Conservation (phyloP, 2,797 vertebrate genomes). For the Thalassophryne amazonica region DNA sequence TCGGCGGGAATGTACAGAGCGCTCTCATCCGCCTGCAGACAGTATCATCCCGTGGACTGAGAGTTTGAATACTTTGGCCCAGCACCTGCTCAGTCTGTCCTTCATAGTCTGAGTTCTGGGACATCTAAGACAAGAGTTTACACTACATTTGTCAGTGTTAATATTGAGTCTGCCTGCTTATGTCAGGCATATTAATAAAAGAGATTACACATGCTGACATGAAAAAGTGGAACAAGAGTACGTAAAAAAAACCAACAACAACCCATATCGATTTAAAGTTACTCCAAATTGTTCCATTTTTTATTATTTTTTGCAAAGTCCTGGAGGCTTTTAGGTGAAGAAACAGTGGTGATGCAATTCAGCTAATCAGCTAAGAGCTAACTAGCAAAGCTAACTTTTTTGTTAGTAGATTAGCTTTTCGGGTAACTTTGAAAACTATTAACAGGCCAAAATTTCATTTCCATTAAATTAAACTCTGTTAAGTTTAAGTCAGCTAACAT, state of each 20-base stretch:
- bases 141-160: conserved; percentile 12
- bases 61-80: conserved; percentile 10
- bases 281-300: too few species aligned
- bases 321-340: too few species aligned
- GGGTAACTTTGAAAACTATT: too few species aligned
- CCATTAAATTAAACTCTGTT: too few species aligned
- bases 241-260: not conserved
- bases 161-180: conserved; percentile 1
- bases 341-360: too few species aligned
- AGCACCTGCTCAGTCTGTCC: conserved; percentile 21
- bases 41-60: not conserved
- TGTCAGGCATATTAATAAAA: conserved; percentile 15
- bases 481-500: too few species aligned
- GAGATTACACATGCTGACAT: conserved; percentile 20
- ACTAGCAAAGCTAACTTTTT: too few species aligned
- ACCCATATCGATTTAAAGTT: too few species aligned
- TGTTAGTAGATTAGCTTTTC: too few species aligned
- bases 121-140: conserved; percentile 8
- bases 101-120: conserved; percentile 43
- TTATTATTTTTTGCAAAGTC: too few species aligned
- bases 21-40: conserved; percentile 2
- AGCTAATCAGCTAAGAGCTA: too few species aligned
- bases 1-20: not conserved
- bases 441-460: too few species aligned
- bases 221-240: conserved; percentile 18